phyloP scores from a whole-genome alignment of 30 jellyfish, hydroid and myxozoan genomes.

The Aurelia sp. region DNA sequence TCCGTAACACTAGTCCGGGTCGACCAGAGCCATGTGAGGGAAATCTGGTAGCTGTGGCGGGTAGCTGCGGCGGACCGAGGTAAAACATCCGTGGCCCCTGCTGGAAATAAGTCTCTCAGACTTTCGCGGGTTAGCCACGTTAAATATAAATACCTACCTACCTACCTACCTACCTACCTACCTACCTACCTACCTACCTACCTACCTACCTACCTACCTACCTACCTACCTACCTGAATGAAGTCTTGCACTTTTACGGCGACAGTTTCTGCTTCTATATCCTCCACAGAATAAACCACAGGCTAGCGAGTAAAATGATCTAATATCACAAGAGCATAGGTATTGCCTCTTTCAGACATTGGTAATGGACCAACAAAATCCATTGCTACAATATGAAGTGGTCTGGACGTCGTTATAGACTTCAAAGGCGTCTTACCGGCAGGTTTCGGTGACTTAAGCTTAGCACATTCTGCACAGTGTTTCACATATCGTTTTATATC shows the following conservation, averaged over 20 bases:
- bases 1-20: no score
- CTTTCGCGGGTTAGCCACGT: no score
- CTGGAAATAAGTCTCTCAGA: no score
- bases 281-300: conserved; percentile 44
- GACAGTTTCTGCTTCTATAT: conserved; percentile 53
- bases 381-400: conserved; percentile 61
- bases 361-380: conserved; percentile 60
- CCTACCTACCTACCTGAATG: no score
- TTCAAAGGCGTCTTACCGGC: conserved; percentile 59
- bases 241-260: conserved; percentile 18
- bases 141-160: no score
- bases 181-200: no score
- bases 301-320: conserved; percentile 65
- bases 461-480: conserved; percentile 59
- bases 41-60: no score
- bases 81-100: no score
- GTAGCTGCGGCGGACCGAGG: no score
- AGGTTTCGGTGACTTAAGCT: conserved; percentile 46
- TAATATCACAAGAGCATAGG: conserved; percentile 54
- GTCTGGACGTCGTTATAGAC: conserved; percentile 28
- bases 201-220: no score
- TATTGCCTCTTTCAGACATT: neutral
- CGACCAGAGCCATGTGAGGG: no score
- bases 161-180: no score
- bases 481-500: conserved; percentile 48